Percentiles rank a stretch among this genome's conserved stretches.
phyloP scores from a whole-genome alignment of 2,797 vertebrate species.

The Myotis planiceps region DNA sequence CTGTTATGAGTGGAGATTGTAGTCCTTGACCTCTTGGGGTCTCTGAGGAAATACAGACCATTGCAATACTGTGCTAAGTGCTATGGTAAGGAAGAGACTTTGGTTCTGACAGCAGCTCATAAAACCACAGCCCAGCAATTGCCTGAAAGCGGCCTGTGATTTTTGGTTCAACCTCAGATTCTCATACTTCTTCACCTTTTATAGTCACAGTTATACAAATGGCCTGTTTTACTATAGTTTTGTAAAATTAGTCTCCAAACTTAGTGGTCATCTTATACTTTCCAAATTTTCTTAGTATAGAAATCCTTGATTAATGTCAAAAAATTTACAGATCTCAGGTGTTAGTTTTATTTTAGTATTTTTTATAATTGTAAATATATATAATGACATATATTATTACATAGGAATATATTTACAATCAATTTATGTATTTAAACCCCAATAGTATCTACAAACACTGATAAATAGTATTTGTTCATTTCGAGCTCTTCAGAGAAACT shows the following conservation, averaged over 20 bases:
- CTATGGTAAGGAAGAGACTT: background rate
- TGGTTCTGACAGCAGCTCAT: background rate
- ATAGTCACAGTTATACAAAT: background rate
- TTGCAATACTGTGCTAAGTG: background rate
- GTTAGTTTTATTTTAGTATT: slow-evolving; percentile 1
- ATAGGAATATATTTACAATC: background rate
- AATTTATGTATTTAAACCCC: background rate
- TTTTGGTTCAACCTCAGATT: background rate
- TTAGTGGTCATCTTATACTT: background rate
- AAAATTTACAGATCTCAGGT: background rate
- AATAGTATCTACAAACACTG: background rate
- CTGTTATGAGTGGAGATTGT: background rate
- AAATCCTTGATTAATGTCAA: background rate
- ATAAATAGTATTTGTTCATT: background rate
- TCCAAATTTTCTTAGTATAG: background rate
- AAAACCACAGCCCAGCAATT: background rate
- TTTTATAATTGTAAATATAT: background rate
- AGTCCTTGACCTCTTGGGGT: background rate
- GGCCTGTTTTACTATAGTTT: background rate
- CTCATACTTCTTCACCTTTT: background rate
- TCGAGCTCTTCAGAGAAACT: background rate
- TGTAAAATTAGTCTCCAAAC: background rate
- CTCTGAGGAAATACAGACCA: background rate
- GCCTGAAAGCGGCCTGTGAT: background rate
- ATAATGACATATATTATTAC: background rate